Base-by-base conservation (phyloP, 2,888 invertebrate genomes). In the Megaustenia siamemsis region DNA sequence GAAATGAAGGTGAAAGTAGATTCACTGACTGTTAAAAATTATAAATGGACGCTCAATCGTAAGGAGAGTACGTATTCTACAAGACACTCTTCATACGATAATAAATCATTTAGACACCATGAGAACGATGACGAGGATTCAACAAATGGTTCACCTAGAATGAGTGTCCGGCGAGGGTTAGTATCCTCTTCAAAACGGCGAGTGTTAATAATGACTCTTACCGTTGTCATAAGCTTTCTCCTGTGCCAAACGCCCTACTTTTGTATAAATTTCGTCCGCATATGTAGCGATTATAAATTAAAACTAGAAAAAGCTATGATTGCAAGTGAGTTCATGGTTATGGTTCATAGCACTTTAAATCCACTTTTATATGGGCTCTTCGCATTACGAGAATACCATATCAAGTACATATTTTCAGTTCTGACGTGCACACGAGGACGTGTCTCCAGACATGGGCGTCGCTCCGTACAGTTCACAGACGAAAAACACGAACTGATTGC, bases 211-310 rank as follows among this genome's bases (percentile, higher is more conserved):
- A 93, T 94, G 93, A 94, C 94, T 1, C 88, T 94, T 69, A 94
- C 92, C 21, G 94, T 94, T n/a, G 94, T 94, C 53, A 90, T 94
- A 18, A 94, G 93, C 8, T 94, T 94, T 89, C 90, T 94, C 28
- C 91, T 93, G 0, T 94, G 94, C 87, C 93, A 94, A 90, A 93
- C 93, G n/a, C 94, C 94, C 0, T 94, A 94, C 87, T 94, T 94
- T 86, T 92, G 94, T n/a, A 91, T 94, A 28, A 93, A 93, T 56
- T 89, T 94, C 49, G 89, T 94, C 40, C 88, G 93, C 66, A 93
- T 94, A 32, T 94, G 93, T 90, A 92, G 91, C 71, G 89, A 93
- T 86, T 93, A 93, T 85, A 82, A 87, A 18, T 85, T 93, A 45
- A 87, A 90, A 82, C 85, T 93, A 32, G 88, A 87, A 45, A 82